A percentile compares a stretch with the other conserved stretches of the same genome.
phyloP scores from a whole-genome alignment of 2,113 vertebrate genomes.

The Clinocottus analis region DNA sequence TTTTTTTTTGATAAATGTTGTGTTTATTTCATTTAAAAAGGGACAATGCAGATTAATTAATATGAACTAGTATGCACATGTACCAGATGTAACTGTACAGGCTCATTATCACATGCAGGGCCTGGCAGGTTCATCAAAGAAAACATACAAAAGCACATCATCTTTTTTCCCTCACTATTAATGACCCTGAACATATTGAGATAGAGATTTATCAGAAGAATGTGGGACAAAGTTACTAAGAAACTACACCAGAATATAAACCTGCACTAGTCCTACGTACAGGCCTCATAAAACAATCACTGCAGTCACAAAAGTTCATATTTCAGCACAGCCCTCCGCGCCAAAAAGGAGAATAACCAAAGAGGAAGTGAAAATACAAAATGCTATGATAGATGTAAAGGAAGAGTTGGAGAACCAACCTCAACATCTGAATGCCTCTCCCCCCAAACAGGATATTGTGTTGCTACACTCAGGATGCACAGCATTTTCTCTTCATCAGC shows the following conservation, averaged over 20 bases:
- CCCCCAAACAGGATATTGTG: slow-evolving; percentile 64
- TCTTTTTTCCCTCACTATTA: neutral
- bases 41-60: neutral
- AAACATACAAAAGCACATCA: neutral
- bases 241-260: neutral
- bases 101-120: neutral
- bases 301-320: slow-evolving; percentile 24
- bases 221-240: neutral
- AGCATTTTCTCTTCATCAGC: slow-evolving; percentile 54
- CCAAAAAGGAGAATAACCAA: slow-evolving; percentile 60
- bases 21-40: neutral
- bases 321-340: slow-evolving; percentile 34
- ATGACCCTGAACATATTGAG: neutral
- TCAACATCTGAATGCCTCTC: slow-evolving; percentile 50
- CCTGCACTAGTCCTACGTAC: neutral
- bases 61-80: neutral
- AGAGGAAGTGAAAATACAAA: slow-evolving; percentile 77
- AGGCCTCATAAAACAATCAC: slow-evolving; percentile 5
- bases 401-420: slow-evolving; percentile 39
- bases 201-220: neutral
- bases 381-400: slow-evolving; percentile 68
- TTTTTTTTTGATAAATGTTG: neutral
- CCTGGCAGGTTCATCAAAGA: neutral
- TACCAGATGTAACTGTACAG: neutral
- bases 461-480: slow-evolving; percentile 69